Evolutionary conservation across 2,888 invertebrate genomes (phyloP).

Genomic region (Temnothorax rugatulus): DNA sequence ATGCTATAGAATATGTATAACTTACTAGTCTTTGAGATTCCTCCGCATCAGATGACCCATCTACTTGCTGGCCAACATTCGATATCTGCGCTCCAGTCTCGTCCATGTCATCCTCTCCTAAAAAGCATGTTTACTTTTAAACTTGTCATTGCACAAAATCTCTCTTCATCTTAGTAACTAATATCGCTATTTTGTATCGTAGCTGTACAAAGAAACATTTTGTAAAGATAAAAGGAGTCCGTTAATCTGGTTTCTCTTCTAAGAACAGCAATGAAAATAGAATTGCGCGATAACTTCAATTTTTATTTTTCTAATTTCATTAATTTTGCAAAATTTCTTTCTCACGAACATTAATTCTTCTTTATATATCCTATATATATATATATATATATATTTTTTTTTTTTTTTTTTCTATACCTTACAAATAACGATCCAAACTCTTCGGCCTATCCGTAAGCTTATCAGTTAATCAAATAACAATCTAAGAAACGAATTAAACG

Average conservation of each 20-base stretch:
- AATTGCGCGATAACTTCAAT: neutral
- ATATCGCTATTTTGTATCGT: neutral
- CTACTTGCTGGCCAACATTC: constrained; percentile 87
- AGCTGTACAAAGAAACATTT: neutral
- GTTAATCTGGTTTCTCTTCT: neutral
- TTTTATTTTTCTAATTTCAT: neutral
- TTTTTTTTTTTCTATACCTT: neutral
- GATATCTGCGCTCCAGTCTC: constrained; percentile 87
- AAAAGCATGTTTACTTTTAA: constrained; percentile 59
- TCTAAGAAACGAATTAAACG: neutral
- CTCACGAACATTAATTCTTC: neutral
- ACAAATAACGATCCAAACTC: neutral
- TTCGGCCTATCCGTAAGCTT: neutral
- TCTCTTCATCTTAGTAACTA: neutral
- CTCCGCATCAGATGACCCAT: constrained; percentile 92
- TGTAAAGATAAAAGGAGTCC: neutral
- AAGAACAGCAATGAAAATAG: neutral
- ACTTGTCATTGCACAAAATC: neutral
- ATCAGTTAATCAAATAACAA: neutral
- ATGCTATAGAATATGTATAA: constrained; percentile 40
- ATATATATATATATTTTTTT: no score
- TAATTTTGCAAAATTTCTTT: neutral
- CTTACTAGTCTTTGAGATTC: constrained; percentile 86
- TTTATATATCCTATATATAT: neutral
- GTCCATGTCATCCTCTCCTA: constrained; percentile 91